Evolutionary conservation across 2,797 vertebrate genomes (phyloP), one percentile per base, ranked within the genome.

Genomic region (Epinephelus coioides): DNA sequence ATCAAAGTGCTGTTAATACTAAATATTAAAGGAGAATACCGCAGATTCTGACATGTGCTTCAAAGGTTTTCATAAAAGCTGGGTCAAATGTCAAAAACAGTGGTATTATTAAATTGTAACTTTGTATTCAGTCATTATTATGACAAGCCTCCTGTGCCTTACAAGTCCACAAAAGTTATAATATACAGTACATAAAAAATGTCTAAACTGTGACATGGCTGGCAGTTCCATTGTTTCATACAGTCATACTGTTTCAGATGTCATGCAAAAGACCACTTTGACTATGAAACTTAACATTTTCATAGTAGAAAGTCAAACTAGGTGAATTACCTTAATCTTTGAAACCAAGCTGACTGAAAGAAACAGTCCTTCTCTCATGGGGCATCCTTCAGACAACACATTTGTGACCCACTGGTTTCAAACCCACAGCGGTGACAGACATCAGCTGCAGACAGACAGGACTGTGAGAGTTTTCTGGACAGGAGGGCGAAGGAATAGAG

Each of bases 1-100:
- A 75, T 59, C 54, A 89, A 88, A 76, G 84, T 86, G 83, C 79
- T 59, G 38, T 61, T 56, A 70, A 69, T 81, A 61, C 57, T 61
- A 63, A 81, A 82, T 66, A 69, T 69, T 76, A 38, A 56, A 80
- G 61, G 62, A 78, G 19, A 70, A 74, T 27, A 69, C n/a, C 1
- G 3, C 75, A 47, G 27, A 30, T 76, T 69, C 18, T 65, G 3
- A 74, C 65, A 69, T 34, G 68, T 60, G 49, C 21, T 60, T 44
- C 40, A 11, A 23, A 30, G n/a, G 21, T 59, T 79, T 10, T 43
- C 47, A 40, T 83, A 62, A 76, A 78, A 69, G 64, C 60, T 25
- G 44, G 19, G 67, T 25, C 23, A 67, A 47, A n/a, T 64, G 61
- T 67, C 43, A 74, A 59, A 79, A 83, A 46, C 67, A 44, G 62